A percentile compares a stretch with the other conserved stretches of the same genome.
Conservation (phyloP, 2,888 invertebrate species). For the Neoascia interrupta region DNA sequence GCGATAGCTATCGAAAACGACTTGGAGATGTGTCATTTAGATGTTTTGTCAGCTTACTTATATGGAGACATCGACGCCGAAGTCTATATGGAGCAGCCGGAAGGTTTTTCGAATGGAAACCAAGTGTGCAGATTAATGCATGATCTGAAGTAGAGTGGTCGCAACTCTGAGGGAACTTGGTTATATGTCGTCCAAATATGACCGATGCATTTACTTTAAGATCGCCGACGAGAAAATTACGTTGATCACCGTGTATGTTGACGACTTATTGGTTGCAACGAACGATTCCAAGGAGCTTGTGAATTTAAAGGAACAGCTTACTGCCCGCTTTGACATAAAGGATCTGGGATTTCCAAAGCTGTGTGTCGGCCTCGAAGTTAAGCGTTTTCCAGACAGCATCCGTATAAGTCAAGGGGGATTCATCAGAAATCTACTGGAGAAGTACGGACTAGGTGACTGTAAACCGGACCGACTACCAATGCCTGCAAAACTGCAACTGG, state of each 20-base stretch:
- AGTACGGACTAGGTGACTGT: too few species aligned
- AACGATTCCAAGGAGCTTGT: background rate
- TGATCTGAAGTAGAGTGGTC: constrained; percentile 29
- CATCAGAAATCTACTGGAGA: background rate
- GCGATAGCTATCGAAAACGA: background rate
- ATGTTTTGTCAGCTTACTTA: constrained; percentile 15
- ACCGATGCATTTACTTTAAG: constrained; percentile 6
- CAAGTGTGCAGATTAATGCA: constrained; percentile 19
- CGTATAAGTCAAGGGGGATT: background rate
- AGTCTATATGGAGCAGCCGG: constrained; percentile 27
- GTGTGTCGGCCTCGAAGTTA: constrained; percentile 7
- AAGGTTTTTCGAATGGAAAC: constrained; percentile 9
- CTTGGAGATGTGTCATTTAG: background rate
- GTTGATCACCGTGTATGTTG: constrained; percentile 5
- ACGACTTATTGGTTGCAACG: constrained; percentile 5
- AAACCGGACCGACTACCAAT: constrained; percentile 15
- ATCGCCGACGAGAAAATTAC: background rate
- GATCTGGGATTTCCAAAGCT: background rate
- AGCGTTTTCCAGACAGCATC: background rate
- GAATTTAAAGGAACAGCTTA: too few species aligned
- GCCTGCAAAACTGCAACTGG: constrained; percentile 4
- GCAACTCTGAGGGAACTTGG: background rate
- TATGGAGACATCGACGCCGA: constrained; percentile 8
- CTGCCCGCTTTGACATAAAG: constrained; percentile 6
- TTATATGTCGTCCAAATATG: background rate